phyloP scores from a whole-genome alignment of 2,113 vertebrate genomes.

The Lophochroa leadbeateri region DNA sequence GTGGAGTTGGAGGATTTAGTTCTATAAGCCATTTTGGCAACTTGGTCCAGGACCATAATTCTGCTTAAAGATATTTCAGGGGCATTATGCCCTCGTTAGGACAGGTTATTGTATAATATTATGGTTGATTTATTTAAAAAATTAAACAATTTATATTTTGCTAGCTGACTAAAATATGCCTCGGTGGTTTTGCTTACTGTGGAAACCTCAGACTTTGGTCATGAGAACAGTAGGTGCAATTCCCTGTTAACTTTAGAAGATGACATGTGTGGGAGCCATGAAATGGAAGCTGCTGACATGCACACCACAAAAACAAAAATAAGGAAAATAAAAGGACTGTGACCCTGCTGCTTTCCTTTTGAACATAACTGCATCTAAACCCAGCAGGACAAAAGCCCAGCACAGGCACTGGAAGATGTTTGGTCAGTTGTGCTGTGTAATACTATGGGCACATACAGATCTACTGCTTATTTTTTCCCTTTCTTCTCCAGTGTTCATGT shows the following conservation, averaged over 20 bases:
- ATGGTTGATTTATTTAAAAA: not conserved
- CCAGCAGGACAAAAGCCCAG: not conserved
- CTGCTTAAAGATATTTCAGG: not conserved
- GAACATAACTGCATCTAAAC: not conserved
- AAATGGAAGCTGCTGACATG: not conserved
- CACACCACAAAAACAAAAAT: not conserved
- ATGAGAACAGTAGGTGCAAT: not conserved
- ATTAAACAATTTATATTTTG: not conserved
- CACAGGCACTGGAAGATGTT: not conserved
- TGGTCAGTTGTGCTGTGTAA: not conserved
- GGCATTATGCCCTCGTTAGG: not conserved
- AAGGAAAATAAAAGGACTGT: not conserved
- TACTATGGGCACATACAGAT: not conserved
- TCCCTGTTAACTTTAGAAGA: not conserved
- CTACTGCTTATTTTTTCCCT: not conserved
- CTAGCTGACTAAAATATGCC: not conserved
- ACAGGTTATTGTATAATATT: not conserved
- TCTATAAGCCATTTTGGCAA: not conserved
- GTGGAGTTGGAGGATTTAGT: not conserved
- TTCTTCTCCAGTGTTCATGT: not conserved
- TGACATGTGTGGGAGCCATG: not conserved
- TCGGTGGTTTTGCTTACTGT: not conserved
- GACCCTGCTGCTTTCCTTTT: not conserved
- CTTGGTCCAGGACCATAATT: not conserved
- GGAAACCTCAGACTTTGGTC: not conserved